Evolutionary conservation across 2,113 vertebrate genomes (phyloP).

Genomic region (Grammomys dolichurus): DNA sequence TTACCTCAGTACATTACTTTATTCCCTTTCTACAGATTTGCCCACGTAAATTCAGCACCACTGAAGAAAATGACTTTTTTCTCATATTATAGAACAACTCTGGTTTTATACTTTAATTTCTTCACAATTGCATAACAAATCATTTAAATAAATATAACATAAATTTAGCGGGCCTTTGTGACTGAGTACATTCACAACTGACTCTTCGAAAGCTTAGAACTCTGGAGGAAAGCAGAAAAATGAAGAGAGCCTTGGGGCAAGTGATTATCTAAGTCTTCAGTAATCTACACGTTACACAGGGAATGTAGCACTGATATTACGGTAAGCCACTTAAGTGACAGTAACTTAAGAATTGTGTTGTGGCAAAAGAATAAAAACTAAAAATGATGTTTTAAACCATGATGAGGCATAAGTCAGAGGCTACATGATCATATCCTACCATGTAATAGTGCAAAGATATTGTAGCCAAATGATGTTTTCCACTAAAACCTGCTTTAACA

Average conservation of each 20-base stretch:
- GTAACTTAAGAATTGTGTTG: neutral
- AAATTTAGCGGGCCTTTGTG: neutral
- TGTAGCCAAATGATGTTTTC: conserved; percentile 27
- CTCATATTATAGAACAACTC: conserved; percentile 1
- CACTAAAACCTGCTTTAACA: conserved; percentile 23
- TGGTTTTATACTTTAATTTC: conserved; percentile 13
- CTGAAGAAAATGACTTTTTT: conserved; percentile 3
- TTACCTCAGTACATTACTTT: neutral
- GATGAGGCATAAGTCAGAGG: neutral
- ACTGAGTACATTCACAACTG: neutral
- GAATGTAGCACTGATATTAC: neutral
- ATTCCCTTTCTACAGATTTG: conserved; percentile 11
- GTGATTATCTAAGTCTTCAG: neutral
- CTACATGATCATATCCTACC: neutral
- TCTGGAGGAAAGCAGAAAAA: neutral
- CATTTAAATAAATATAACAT: neutral
- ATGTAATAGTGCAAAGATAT: neutral
- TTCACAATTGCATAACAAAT: conserved; percentile 38
- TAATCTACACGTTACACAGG: neutral
- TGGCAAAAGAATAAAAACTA: neutral
- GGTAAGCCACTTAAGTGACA: neutral
- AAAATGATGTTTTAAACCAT: neutral
- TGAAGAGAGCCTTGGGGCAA: neutral
- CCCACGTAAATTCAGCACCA: neutral
- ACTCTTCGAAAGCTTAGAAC: neutral